Percentiles rank a stretch among this genome's conserved stretches.
Conservation (phyloP, 1,140 invertebrate genomes). For the Probaryconus sp. region DNA sequence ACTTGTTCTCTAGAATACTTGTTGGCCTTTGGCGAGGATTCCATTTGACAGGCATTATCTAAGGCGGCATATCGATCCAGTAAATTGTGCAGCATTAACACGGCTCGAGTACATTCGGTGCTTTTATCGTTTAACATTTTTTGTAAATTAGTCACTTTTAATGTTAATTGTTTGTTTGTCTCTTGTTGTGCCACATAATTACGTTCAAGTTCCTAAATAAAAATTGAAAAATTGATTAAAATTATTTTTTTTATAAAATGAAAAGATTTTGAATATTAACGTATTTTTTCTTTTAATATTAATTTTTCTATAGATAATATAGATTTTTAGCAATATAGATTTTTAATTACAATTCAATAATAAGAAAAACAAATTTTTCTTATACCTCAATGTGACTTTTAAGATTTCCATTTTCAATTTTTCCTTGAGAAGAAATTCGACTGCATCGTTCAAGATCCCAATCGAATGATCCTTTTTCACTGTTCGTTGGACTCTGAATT, state of each 20-base stretch:
- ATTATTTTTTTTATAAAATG: slow-evolving; percentile 6
- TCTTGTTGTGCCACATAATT: slow-evolving; percentile 67
- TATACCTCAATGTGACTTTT: too few relatives aligned
- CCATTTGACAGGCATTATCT: too few relatives aligned
- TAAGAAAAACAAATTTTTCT: too few relatives aligned
- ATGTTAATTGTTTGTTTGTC: slow-evolving; percentile 67
- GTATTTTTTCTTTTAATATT: neutral
- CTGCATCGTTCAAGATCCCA: slow-evolving; percentile 53
- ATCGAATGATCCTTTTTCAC: slow-evolving; percentile 57
- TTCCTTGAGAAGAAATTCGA: slow-evolving; percentile 19
- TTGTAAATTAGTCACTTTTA: slow-evolving; percentile 69
- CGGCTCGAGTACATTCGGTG: slow-evolving; percentile 68
- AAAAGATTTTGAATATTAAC: neutral
- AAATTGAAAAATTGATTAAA: too few relatives aligned
- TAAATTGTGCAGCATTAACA: too few relatives aligned
- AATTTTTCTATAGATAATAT: too few relatives aligned
- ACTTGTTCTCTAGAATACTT: slow-evolving; percentile 58
- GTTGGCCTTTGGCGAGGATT: too few relatives aligned
- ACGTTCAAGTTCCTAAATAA: slow-evolving; percentile 65
- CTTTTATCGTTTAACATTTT: slow-evolving; percentile 57
- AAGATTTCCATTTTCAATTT: too few relatives aligned
- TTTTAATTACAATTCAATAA: too few relatives aligned
- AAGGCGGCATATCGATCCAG: too few relatives aligned
- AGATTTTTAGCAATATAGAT: too few relatives aligned
- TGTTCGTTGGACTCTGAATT: slow-evolving; percentile 56